Conservation (phyloP, 1,140 invertebrate species). For the Platyura marginata region DNA sequence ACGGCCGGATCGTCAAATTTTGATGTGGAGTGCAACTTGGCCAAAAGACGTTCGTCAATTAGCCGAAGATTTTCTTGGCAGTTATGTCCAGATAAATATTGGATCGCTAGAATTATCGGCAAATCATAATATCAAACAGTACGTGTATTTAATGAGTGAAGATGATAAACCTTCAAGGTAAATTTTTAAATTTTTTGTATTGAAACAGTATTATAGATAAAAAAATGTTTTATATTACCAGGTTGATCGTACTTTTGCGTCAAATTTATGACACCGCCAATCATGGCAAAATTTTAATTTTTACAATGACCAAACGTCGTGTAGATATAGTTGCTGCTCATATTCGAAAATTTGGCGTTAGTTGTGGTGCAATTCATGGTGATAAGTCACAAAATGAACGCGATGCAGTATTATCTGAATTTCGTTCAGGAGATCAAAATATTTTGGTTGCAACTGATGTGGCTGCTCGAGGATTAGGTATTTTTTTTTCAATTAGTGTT, state of each 20-base stretch:
- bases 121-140: slow-evolving; percentile 95
- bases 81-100: slow-evolving; percentile 86
- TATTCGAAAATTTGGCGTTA: slow-evolving; percentile 84
- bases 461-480: no score
- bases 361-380: slow-evolving; percentile 41
- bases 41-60: slow-evolving; percentile 88
- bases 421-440: slow-evolving; percentile 73
- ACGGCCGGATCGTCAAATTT: no score
- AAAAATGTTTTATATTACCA: no score
- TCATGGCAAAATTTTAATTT: slow-evolving; percentile 77
- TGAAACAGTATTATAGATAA: no score
- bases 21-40: slow-evolving; percentile 99
- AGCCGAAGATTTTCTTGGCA: slow-evolving; percentile 82
- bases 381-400: slow-evolving; percentile 94
- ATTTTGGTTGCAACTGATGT: slow-evolving; percentile 96
- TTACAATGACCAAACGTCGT: slow-evolving; percentile 93
- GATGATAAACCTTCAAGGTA: slow-evolving; percentile 72
- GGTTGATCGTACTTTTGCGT: slow-evolving; percentile 76
- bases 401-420: slow-evolving; percentile 90
- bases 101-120: slow-evolving; percentile 82
- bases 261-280: slow-evolving; percentile 71
- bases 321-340: slow-evolving; percentile 82
- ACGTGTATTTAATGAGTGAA: slow-evolving; percentile 84
- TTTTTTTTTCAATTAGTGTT: no score
- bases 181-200: no score